Percentiles rank a stretch among this genome's conserved stretches.
Evolutionary conservation across 2,888 invertebrate genomes (phyloP).

Genomic region (Cantharis flavilabris): DNA sequence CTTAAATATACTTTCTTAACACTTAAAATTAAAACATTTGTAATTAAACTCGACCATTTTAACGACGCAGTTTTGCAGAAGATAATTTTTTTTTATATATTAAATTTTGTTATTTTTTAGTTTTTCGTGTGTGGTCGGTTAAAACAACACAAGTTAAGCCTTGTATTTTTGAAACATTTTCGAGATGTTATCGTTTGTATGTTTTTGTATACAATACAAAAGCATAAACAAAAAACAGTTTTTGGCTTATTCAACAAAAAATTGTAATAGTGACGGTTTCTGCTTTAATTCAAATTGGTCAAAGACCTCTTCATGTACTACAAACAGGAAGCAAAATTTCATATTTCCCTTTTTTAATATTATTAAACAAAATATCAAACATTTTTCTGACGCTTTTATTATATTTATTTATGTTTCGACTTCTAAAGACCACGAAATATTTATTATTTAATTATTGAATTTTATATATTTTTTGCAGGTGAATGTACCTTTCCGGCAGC

Average conservation of each 20-base stretch:
- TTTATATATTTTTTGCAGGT: slow-evolving; percentile 51
- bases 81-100: background rate
- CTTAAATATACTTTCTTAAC: slow-evolving; percentile 10
- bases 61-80: background rate
- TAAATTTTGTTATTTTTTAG: background rate
- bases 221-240: background rate
- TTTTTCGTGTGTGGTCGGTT: background rate
- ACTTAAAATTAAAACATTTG: slow-evolving; percentile 7
- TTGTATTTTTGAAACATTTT: background rate
- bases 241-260: background rate
- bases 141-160: background rate
- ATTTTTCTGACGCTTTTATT: no score
- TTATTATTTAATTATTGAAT: background rate
- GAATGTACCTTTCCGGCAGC: slow-evolving; percentile 70
- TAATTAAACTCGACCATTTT: slow-evolving; percentile 9
- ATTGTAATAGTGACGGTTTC: background rate
- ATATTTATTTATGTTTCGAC: no score
- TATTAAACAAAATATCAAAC: background rate
- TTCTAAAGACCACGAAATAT: background rate
- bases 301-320: background rate
- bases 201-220: background rate
- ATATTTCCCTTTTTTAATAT: background rate
- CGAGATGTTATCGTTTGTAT: background rate
- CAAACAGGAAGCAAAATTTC: background rate
- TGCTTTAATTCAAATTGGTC: background rate